phyloP scores from a whole-genome alignment of 2,888 invertebrate species.

The Spisula subtruncata region DNA sequence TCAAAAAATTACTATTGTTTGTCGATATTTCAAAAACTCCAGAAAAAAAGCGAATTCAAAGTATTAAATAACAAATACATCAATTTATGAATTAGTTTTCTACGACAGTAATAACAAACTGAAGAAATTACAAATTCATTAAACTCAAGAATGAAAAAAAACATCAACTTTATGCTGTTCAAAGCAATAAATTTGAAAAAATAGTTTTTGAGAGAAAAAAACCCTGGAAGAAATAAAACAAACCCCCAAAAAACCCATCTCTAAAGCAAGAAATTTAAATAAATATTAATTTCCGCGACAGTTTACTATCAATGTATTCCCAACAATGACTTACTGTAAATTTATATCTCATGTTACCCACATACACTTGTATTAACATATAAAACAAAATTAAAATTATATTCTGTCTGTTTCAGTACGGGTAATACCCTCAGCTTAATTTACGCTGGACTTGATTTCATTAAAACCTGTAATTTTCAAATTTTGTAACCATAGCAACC shows the following conservation, averaged over 20 bases:
- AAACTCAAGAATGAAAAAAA: neutral
- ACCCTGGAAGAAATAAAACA: neutral
- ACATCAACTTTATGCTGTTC: neutral
- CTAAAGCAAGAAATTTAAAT: neutral
- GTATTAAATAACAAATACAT: conserved; percentile 19
- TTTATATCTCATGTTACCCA: neutral
- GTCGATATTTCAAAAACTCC: neutral
- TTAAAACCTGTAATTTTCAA: conserved; percentile 58
- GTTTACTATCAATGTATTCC: neutral
- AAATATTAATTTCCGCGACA: neutral
- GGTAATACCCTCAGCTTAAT: neutral
- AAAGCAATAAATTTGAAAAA: neutral
- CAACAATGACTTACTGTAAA: neutral
- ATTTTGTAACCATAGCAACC: conserved; percentile 57
- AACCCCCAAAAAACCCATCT: neutral
- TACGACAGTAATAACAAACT: neutral
- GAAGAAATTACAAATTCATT: conserved; percentile 10
- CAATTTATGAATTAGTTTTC: neutral
- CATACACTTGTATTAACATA: conserved; percentile 16
- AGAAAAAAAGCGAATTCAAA: neutral
- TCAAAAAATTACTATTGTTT: neutral
- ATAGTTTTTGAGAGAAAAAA: neutral
- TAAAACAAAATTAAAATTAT: conserved; percentile 32
- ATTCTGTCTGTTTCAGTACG: neutral
- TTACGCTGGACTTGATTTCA: conserved; percentile 42